These are phyloP conservation scores for Drosophila demipolita DNA, from an alignment of 2,888 invertebrate species.

Conservation along the genomic window DNA sequence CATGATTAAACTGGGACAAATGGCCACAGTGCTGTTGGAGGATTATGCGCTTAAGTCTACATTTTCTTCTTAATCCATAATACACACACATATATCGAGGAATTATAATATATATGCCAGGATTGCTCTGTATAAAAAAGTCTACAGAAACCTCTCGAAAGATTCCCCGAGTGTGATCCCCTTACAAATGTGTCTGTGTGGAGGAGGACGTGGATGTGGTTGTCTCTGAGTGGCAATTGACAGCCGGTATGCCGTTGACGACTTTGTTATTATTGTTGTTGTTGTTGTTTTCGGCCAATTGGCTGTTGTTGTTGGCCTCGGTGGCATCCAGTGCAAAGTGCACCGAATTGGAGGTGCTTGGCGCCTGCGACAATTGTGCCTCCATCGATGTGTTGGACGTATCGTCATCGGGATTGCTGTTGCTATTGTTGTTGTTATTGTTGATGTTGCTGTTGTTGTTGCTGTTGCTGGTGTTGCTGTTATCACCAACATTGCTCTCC, in stretches of 20 bases:
- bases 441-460: slow-evolving; percentile 20
- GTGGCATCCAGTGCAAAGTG: slow-evolving; percentile 41
- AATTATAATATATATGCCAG: background rate
- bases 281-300: slow-evolving; percentile 42
- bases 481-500: slow-evolving; percentile 19
- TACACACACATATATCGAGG: slow-evolving; percentile 3
- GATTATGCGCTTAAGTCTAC: slow-evolving; percentile 1
- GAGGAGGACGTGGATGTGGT: slow-evolving; percentile 60
- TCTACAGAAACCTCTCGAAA: slow-evolving; percentile 14
- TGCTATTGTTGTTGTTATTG: slow-evolving; percentile 2
- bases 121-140: slow-evolving; percentile 9
- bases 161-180: background rate
- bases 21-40: background rate
- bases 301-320: slow-evolving; percentile 55
- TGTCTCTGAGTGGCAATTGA: slow-evolving; percentile 46
- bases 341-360: slow-evolving; percentile 65
- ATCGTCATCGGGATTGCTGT: slow-evolving; percentile 36
- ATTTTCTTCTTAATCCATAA: slow-evolving; percentile 2
- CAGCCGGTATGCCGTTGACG: slow-evolving; percentile 32
- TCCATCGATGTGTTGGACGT: slow-evolving; percentile 72
- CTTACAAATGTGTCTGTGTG: slow-evolving; percentile 45
- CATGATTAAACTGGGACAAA: slow-evolving; percentile 3
- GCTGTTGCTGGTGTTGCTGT: slow-evolving; percentile 10
- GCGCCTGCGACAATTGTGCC: slow-evolving; percentile 69
- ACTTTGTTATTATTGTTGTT: slow-evolving; percentile 32